These are phyloP conservation scores for Macaria liturata DNA, from an alignment of 2,888 invertebrate species.

Conservation along the genomic window DNA sequence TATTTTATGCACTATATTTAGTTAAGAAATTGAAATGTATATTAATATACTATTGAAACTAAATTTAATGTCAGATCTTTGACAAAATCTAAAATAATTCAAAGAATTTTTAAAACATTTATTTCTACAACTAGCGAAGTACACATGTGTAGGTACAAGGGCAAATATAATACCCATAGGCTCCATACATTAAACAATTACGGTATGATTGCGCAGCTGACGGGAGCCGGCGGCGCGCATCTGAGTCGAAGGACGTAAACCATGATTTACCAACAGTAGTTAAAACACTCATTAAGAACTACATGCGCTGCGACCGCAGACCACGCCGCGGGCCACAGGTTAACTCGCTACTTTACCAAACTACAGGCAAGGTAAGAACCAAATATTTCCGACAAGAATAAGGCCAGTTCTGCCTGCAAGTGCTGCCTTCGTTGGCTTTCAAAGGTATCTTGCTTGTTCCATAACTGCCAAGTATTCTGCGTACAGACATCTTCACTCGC, in stretches of 20 bases:
- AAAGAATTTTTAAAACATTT: too few relatives aligned
- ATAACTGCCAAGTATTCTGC: conserved; percentile 19
- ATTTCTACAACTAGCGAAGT: too few relatives aligned
- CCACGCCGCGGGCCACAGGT: conserved; percentile 57
- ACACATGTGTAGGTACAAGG: background rate
- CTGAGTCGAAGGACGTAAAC: conserved; percentile 50
- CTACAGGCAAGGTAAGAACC: too few relatives aligned
- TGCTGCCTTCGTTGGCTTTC: too few relatives aligned
- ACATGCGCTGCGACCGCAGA: conserved; percentile 58
- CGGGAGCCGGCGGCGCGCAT: conserved; percentile 38
- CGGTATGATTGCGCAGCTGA: conserved; percentile 44
- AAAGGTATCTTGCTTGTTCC: background rate
- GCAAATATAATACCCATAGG: background rate
- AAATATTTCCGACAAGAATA: too few relatives aligned
- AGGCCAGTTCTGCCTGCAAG: too few relatives aligned
- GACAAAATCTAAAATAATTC: too few relatives aligned
- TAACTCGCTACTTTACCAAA: conserved; percentile 38
- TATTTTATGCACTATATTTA: too few relatives aligned
- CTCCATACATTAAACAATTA: conserved; percentile 26
- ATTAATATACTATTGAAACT: too few relatives aligned
- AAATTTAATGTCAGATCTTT: too few relatives aligned
- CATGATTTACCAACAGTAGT: conserved; percentile 75
- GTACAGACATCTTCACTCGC: conserved; percentile 61
- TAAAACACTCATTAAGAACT: conserved; percentile 70
- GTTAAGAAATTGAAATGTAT: too few relatives aligned